Conservation (phyloP, 2,797 vertebrate genomes). For the Darevskia mixta region DNA sequence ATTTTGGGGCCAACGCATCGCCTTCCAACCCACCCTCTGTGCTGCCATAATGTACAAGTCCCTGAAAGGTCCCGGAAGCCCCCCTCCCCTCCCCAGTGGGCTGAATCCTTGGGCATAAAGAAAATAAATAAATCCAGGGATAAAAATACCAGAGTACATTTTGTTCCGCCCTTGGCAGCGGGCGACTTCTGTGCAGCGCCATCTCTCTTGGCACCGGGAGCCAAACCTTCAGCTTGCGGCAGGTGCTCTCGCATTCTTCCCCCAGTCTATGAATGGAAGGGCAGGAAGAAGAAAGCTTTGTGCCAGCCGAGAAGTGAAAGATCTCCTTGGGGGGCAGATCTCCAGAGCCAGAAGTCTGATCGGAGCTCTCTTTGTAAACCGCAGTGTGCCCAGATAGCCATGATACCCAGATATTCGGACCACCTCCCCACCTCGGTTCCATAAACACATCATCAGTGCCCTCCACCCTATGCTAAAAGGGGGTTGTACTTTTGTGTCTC, state of each 20-base stretch:
- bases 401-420: no score
- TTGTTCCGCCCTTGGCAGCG: constrained; percentile 22
- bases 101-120: neutral
- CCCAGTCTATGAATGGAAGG: constrained; percentile 41
- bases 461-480: no score
- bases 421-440: no score
- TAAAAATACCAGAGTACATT: neutral
- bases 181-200: neutral
- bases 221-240: neutral
- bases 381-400: neutral
- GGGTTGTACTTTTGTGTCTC: no score
- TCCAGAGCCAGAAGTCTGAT: constrained; percentile 54
- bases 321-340: constrained; percentile 45
- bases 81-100: neutral
- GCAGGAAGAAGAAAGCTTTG: neutral
- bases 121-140: neutral
- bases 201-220: neutral
- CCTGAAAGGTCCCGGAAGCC: neutral
- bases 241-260: neutral
- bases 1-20: no score
- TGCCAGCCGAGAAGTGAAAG: constrained; percentile 29
- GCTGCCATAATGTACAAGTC: no score
- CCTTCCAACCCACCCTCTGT: neutral
- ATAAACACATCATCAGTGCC: no score
- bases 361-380: constrained; percentile 16